Evolutionary conservation across 2,888 invertebrate species (phyloP).

Genomic region (Meghimatium bilineatum): DNA sequence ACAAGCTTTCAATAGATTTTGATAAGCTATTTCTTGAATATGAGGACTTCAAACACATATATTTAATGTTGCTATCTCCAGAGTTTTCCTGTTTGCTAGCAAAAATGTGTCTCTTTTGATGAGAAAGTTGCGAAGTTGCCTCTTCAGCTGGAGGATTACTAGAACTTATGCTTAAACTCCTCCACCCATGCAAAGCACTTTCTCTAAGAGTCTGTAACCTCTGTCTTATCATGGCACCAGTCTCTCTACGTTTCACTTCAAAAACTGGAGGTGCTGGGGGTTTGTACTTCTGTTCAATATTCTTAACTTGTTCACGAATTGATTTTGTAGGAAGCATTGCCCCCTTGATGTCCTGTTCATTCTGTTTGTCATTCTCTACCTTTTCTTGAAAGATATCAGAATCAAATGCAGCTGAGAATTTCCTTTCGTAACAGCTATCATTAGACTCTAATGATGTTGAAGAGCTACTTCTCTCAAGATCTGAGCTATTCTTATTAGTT

Average conservation of each 20-base stretch:
- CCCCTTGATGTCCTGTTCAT: not conserved
- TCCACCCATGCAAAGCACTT: conserved; percentile 55
- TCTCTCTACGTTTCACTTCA: conserved; percentile 63
- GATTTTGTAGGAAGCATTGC: conserved; percentile 53
- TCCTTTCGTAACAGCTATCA: conserved; percentile 70
- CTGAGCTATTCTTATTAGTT: not conserved
- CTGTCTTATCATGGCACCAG: conserved; percentile 67
- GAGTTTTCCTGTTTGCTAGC: not conserved
- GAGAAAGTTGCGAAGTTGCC: conserved; percentile 27
- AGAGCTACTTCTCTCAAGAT: conserved; percentile 22
- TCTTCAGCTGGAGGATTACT: conserved; percentile 61
- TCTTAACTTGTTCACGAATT: conserved; percentile 67
- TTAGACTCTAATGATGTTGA: conserved; percentile 55
- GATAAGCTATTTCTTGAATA: conserved; percentile 22
- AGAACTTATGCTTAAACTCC: conserved; percentile 37
- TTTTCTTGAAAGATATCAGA: conserved; percentile 80
- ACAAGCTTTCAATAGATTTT: conserved; percentile 18
- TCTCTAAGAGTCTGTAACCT: conserved; percentile 65
- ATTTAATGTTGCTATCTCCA: not conserved
- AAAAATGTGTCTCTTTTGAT: not conserved
- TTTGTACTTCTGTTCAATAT: conserved; percentile 64
- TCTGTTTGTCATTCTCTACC: conserved; percentile 86
- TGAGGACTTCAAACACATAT: not conserved
- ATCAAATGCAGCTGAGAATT: conserved; percentile 76
- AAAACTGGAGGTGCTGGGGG: conserved; percentile 53